Evolutionary conservation across 2,888 invertebrate species (phyloP), one percentile per base, ranked within the genome.

Genomic region (Meiosimyza platycephala): DNA sequence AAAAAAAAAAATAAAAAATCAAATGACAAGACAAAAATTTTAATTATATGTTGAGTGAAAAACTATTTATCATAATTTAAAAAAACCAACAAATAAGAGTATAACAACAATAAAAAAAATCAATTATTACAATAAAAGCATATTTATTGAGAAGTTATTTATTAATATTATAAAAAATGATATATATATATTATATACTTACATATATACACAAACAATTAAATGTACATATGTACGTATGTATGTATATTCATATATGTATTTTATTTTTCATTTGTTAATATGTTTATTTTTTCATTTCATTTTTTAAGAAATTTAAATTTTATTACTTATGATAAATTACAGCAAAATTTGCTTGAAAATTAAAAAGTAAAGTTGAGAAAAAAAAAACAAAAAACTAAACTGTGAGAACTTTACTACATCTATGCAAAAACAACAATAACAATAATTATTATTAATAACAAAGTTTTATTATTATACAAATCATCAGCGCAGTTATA

Each of bases 1-100:
- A 50, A 48, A 75, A 72, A 75, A 62, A 54, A 71, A 71, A 77
- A n/a, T n/a, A n/a, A 68, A 72, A 54, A 55, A 55, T 33, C 40
- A 72, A 16, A 55, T 55, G 28, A 57, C 7, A 16, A n/a, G n/a
- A 65, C 4, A 65, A 28, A 52, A 15, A 5, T 28, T 22, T 50
- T 52, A 18, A n/a, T 65, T 52, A 40, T 40, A 9, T 65, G 13
- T 65, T 18, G 12, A 28, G 50, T 28, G 13, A 40, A 40, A 40
- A 9, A 9, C 40, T 40, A 51, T 28, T 59, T 70, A 15, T 59
- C 59, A 70, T 33, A n/a, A 28, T 15, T 28, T 13, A 60, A 28
- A 18, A 18, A n/a, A 28, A 22, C 3, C 15, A n/a, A 3, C n/a
- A 62, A 33, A 62, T 28, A 28, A n/a, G n/a, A 28, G n/a, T n/a